These are phyloP conservation scores for Chymomyza costata DNA, from an alignment of 1,140 invertebrate genomes.

Conservation along the genomic window DNA sequence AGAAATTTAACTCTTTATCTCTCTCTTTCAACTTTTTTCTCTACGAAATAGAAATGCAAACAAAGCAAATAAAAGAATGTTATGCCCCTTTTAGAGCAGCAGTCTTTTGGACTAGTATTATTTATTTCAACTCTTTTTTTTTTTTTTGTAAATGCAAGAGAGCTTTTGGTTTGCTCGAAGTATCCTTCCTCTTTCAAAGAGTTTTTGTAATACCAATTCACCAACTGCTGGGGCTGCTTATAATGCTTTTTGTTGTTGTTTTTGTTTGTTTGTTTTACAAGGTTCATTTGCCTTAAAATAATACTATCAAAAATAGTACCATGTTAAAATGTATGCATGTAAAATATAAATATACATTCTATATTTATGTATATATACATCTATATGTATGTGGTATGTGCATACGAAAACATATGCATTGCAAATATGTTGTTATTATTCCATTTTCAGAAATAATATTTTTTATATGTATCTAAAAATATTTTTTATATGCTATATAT, in stretches of 20 bases:
- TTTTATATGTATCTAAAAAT: slow-evolving; percentile 70
- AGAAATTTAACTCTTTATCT: slow-evolving; percentile 21
- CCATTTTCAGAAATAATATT: slow-evolving; percentile 68
- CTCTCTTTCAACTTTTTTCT: slow-evolving; percentile 14
- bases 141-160: no score
- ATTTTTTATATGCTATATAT: slow-evolving; percentile 74
- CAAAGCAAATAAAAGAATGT: slow-evolving; percentile 66
- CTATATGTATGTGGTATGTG: slow-evolving; percentile 45
- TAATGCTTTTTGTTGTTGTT: slow-evolving; percentile 14
- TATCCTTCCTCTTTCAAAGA: no score
- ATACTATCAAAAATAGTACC: slow-evolving; percentile 74
- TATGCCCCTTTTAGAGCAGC: slow-evolving; percentile 32
- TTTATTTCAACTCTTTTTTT: no score
- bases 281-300: slow-evolving; percentile 69
- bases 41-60: slow-evolving; percentile 55
- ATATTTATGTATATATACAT: slow-evolving; percentile 40
- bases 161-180: no score
- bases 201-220: slow-evolving; percentile 21
- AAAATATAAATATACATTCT: slow-evolving; percentile 33
- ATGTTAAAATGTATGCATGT: slow-evolving; percentile 58
- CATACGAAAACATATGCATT: slow-evolving; percentile 75
- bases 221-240: not conserved
- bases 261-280: slow-evolving; percentile 62
- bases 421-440: slow-evolving; percentile 66
- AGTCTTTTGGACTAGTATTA: no score